Percentiles rank a stretch among this genome's conserved stretches.
phyloP scores from a whole-genome alignment of 2,113 vertebrate species.

The Anarhynchus alexandrinus region DNA sequence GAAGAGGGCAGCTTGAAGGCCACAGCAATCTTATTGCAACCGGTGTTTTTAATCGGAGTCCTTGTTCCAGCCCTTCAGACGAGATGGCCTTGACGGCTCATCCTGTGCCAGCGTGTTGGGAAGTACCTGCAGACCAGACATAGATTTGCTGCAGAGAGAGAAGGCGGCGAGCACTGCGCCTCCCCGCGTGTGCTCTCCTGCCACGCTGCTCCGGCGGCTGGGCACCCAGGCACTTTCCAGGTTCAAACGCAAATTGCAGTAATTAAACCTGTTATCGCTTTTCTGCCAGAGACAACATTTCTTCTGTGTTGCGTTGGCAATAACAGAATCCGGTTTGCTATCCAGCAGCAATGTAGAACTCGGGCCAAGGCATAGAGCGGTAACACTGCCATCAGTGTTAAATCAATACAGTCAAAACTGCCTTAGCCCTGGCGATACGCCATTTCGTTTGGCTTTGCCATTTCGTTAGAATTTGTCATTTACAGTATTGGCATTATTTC shows the following conservation, averaged over 20 bases:
- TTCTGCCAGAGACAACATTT: not conserved
- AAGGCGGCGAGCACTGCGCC: not conserved
- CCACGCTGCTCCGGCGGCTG: not conserved
- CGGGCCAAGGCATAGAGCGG: not conserved
- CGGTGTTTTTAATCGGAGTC: not conserved
- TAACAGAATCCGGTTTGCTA: not conserved
- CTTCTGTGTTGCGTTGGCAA: not conserved
- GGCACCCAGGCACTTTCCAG: not conserved
- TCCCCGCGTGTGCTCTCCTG: not conserved
- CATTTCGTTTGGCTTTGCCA: not conserved
- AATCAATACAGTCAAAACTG: not conserved
- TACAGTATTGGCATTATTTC: not conserved
- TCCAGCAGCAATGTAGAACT: not conserved
- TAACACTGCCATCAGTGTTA: not conserved
- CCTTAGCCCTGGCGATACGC: not conserved
- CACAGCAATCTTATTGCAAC: not conserved
- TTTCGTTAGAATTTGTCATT: not conserved
- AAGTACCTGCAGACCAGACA: not conserved
- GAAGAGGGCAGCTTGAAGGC: not conserved
- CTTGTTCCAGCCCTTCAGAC: not conserved
- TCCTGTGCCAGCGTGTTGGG: not conserved
- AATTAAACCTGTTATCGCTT: not conserved
- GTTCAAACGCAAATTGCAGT: not conserved
- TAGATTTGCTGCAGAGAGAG: not conserved
- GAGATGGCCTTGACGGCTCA: not conserved